A percentile compares a stretch with the other conserved stretches of the same genome.
Evolutionary conservation across 2,113 vertebrate genomes (phyloP).

Genomic region (Sphaerodactylus townsendi): DNA sequence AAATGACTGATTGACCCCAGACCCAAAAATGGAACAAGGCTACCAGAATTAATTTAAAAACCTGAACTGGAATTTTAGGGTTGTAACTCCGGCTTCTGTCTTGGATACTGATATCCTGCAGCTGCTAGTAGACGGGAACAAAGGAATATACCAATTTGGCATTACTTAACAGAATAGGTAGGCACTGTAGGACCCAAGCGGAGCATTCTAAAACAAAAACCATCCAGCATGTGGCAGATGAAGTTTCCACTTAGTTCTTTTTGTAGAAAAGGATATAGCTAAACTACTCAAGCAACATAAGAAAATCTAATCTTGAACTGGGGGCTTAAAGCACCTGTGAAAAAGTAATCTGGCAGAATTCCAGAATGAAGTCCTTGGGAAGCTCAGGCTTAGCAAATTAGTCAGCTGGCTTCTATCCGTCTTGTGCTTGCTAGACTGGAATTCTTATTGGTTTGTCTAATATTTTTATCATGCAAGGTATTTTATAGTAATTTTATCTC

Average conservation of each 20-base stretch:
- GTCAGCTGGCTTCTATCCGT: background rate
- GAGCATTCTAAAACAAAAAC: too few species aligned
- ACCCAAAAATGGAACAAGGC: constrained; percentile 48
- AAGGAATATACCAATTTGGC: background rate
- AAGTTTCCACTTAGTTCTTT: too few species aligned
- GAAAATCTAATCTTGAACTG: background rate
- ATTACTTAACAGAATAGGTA: too few species aligned
- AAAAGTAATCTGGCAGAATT: background rate
- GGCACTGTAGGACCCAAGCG: too few species aligned
- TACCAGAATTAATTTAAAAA: constrained; percentile 28
- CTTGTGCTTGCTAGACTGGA: background rate
- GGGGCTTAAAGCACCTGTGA: background rate
- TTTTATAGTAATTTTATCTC: too few species aligned
- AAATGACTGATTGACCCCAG: constrained; percentile 71
- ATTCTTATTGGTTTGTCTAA: too few species aligned
- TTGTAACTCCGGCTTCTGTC: background rate
- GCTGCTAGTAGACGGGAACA: background rate
- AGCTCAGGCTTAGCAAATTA: background rate
- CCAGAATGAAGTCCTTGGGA: background rate
- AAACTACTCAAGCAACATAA: background rate
- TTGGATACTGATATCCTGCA: constrained; percentile 16
- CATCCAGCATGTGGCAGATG: too few species aligned
- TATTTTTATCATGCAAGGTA: too few species aligned
- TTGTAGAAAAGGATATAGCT: too few species aligned
- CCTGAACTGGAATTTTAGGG: constrained; percentile 26